Evolutionary conservation across 2,888 invertebrate genomes (phyloP), one percentile per base, ranked within the genome.

Genomic region (Notodonta ziczac): DNA sequence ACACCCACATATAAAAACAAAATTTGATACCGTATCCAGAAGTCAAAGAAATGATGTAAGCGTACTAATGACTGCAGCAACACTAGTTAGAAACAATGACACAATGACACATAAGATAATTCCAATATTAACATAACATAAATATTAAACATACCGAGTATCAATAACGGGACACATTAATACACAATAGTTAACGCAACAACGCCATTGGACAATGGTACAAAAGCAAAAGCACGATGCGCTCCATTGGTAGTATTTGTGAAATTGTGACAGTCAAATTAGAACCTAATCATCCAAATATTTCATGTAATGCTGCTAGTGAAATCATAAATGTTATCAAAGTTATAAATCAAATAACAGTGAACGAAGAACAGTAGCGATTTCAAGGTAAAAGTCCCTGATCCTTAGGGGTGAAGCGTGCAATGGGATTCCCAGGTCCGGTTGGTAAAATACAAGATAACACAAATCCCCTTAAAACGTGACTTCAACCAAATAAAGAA

Each of bases 151-250:
- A 16, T 60, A 39, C 24, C 13, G 56, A 56, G 42, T 59, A 39
- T 55, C 24, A 56, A 62, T 76, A 78, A 76, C 76, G 76, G 77
- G 59, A 70, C 59, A 67, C 13, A 63, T 65, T 67, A 68, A 63
- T 68, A 72, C 61, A 77, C 77, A 77, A 77, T 76, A 74, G 54
- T 32, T n/a, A n/a, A 54, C 39, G 50, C 54, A 67, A 54, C 54
- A 48, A 65, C 68, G 67, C 67, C 48, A 57, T 60, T 68, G 76
- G 77, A 77, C 78, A 76, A 73, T 78, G 73, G 73, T 72, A 70
- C 64, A 69, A 73, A 72, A 62, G 39, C 44, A 64, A 54, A 35
- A 14, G 50, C 14, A 55, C 46, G 48, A 24, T 35, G 24, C 56
- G 42, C 52, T 58, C 58, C 65, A 62, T 64, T 53, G 35, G 24